phyloP scores from a whole-genome alignment of 2,888 invertebrate species.

The Ctenicera cuprea region DNA sequence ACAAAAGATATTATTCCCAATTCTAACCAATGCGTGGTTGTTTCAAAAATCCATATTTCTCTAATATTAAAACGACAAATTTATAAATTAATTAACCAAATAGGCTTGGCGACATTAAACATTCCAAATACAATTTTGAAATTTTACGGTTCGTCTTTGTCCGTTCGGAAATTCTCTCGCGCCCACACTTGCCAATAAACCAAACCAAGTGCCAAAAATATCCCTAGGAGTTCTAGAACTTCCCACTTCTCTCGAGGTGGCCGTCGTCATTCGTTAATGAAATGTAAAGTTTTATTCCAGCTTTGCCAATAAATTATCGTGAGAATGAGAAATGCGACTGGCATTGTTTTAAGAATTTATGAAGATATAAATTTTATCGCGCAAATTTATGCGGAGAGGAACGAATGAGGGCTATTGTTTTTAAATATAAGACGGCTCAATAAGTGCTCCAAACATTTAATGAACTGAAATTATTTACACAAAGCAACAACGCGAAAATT shows the following conservation, averaged over 20 bases:
- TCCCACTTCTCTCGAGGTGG: conserved; percentile 36
- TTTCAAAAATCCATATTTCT: too few species aligned
- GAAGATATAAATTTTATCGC: conserved; percentile 47
- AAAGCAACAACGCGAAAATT: conserved; percentile 10
- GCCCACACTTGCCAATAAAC: conserved; percentile 32
- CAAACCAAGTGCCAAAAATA: conserved; percentile 47
- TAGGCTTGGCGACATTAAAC: not conserved
- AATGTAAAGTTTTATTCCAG: conserved; percentile 46
- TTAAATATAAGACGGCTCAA: conserved; percentile 5
- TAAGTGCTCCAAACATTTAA: not conserved
- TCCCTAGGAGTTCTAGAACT: conserved; percentile 41
- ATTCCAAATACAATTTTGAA: not conserved
- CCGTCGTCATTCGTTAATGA: conserved; percentile 43
- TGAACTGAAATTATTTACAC: not conserved
- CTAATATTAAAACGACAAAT: too few species aligned
- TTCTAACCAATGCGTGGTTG: too few species aligned
- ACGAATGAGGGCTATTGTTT: conserved; percentile 41
- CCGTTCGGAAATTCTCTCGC: not conserved
- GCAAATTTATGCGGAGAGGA: conserved; percentile 43
- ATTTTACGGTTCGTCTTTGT: not conserved
- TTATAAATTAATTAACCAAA: too few species aligned
- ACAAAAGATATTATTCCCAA: too few species aligned
- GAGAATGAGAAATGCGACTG: conserved; percentile 42
- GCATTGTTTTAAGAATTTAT: conserved; percentile 52
- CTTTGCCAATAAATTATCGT: conserved; percentile 47